phyloP scores from a whole-genome alignment of 2,888 invertebrate genomes.

The Cephus sareptanus region DNA sequence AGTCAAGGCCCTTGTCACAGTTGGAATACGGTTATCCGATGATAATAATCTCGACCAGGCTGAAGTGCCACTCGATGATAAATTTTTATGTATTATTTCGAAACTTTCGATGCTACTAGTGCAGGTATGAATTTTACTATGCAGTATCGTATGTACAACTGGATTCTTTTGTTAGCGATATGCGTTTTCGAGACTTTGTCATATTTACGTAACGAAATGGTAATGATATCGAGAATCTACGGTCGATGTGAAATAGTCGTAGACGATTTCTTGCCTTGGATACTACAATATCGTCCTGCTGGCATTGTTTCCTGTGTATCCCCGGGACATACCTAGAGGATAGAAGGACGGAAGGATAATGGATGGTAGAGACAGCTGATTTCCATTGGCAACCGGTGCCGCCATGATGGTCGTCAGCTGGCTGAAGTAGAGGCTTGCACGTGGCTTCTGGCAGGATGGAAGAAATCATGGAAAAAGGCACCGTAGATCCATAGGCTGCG shows the following conservation, averaged over 20 bases:
- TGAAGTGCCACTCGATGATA: background rate
- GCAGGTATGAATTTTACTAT: background rate
- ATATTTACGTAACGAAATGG: background rate
- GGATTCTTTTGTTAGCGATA: background rate
- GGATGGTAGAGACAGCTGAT: conserved; percentile 42
- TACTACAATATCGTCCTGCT: background rate
- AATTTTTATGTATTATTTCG: background rate
- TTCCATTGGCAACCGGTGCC: conserved; percentile 32
- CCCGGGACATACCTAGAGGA: background rate
- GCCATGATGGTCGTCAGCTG: conserved; percentile 37
- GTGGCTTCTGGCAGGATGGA: background rate
- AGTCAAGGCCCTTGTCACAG: conserved; percentile 26
- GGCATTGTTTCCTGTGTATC: background rate
- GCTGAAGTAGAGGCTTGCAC: conserved; percentile 31
- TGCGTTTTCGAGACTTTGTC: no score
- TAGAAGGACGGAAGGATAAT: conserved; percentile 1
- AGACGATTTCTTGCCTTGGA: background rate
- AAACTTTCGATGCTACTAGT: background rate
- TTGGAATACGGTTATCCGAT: background rate
- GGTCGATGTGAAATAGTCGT: background rate
- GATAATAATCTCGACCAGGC: background rate
- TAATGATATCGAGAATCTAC: background rate
- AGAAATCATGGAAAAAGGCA: background rate
- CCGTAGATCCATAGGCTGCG: background rate
- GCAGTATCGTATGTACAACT: background rate